Base-by-base conservation (phyloP, 92 coral and sea anemone species). In the Galaxea fascicularis region DNA sequence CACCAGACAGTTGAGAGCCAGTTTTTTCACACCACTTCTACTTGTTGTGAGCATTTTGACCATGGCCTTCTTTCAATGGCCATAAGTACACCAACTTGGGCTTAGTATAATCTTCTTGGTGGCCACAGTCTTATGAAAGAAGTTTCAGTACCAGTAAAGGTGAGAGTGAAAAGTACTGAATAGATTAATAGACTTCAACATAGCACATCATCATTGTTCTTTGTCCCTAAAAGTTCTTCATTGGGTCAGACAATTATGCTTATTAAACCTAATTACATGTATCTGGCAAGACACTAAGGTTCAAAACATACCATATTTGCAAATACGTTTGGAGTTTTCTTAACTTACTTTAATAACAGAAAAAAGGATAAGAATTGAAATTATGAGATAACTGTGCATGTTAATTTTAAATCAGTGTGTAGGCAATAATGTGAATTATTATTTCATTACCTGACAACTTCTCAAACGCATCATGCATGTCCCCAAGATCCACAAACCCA, bases 401-500 rank as follows among this genome's bases (percentile, higher is more conserved):
- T 25, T 22, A 9, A 63, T 10, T 71, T 35, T 2, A 41, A 35
- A 31, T 6, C 18, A 4, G 41, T 35, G 41, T 35, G 41, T 35
- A 35, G 41, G 41, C 41, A 18, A 14, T 4, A 45, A 4, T 73
- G 18, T 4, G 17, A 4, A 10, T 13, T 4, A 26, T 26, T 1
- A 24, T 24, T 28, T 8, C 28, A 30, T 15, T 41, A 83, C 87
- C 87, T 83, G 87, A 58, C 73, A 83, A 44, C 10, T 53, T 59
- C 16, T 58, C 71, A 62, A 83, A 69, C 16, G 76, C 80, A 39
- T 73, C 62, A 46, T 83, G 87, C 65, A 53, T 57, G 8, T 82
- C 58, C 39, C 87, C 88, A 8, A 75, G 63, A 46, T 75, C 83
- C 29, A 76, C 83, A 67, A 84, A 84, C 57, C 88, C 88, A 59